Evolutionary conservation across 2,888 invertebrate species (phyloP).

Genomic region (Calameuta filiformis): DNA sequence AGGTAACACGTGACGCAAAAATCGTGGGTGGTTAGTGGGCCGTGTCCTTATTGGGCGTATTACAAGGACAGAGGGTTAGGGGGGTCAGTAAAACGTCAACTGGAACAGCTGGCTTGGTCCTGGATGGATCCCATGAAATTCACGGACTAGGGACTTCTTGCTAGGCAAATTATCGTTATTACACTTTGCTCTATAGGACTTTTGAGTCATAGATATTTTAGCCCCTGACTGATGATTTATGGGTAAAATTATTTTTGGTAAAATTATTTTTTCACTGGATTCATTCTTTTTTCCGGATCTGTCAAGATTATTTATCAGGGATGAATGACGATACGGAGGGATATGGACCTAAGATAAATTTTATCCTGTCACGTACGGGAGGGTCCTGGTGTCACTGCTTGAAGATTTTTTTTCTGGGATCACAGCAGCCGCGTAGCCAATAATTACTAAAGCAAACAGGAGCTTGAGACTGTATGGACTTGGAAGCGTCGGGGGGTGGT

Average conservation of each 20-base stretch:
- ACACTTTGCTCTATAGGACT: not conserved
- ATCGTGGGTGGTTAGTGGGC: conserved; percentile 62
- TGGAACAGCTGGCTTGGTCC: not conserved
- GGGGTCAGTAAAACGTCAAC: conserved; percentile 46
- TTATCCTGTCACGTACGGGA: not conserved
- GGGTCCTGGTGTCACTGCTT: not conserved
- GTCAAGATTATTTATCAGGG: not conserved
- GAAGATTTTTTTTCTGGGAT: not conserved
- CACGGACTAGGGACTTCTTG: conserved; percentile 7
- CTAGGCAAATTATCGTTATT: not conserved
- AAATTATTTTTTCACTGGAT: not conserved
- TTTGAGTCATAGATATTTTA: not conserved
- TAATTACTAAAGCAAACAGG: conserved; percentile 39
- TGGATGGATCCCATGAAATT: conserved; percentile 50
- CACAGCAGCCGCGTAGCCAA: conserved; percentile 31
- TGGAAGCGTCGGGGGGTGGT: conserved; percentile 25
- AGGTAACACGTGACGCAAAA: conserved; percentile 54
- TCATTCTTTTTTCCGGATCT: not conserved
- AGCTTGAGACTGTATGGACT: conserved; percentile 9
- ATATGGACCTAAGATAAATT: not conserved
- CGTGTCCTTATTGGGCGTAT: conserved; percentile 45
- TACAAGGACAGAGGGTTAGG: conserved; percentile 35
- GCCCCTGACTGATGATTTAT: not conserved
- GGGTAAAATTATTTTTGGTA: not conserved
- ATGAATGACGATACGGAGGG: not conserved